These are phyloP conservation scores for Morone chrysops DNA, from an alignment of 2,113 vertebrate genomes.

Conservation along the genomic window DNA sequence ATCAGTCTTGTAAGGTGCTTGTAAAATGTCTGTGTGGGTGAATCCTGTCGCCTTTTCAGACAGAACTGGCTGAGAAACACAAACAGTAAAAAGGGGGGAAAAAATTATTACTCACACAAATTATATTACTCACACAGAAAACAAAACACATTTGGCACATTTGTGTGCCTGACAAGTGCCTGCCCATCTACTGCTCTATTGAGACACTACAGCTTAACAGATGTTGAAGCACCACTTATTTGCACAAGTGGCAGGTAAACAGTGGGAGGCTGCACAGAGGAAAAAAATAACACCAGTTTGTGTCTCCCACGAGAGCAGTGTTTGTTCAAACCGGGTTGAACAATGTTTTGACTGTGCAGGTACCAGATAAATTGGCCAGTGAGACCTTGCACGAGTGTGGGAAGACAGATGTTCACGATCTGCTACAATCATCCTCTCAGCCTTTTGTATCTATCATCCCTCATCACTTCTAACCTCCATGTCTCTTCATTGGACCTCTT, in stretches of 20 bases:
- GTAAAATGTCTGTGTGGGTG: slow-evolving; percentile 36
- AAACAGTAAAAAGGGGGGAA: slow-evolving; percentile 13
- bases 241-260: slow-evolving; percentile 79
- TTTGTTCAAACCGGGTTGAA: slow-evolving; percentile 72
- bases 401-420: slow-evolving; percentile 70
- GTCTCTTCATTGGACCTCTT: slow-evolving; percentile 18
- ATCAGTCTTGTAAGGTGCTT: slow-evolving; percentile 2
- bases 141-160: slow-evolving; percentile 45
- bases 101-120: too few species aligned
- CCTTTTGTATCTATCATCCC: slow-evolving; percentile 21
- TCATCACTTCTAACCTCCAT: slow-evolving; percentile 12
- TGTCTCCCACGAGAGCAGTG: slow-evolving; percentile 54
- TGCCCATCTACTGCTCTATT: slow-evolving; percentile 42
- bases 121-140: slow-evolving; percentile 40
- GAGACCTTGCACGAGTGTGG: slow-evolving; percentile 31
- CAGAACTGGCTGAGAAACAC: slow-evolving; percentile 19
- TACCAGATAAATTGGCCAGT: slow-evolving; percentile 70
- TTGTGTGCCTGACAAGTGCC: slow-evolving; percentile 54
- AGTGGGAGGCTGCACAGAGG: slow-evolving; percentile 58
- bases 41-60: slow-evolving; percentile 15
- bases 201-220: slow-evolving; percentile 61
- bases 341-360: slow-evolving; percentile 75
- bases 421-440: slow-evolving; percentile 18
- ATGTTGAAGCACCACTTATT: slow-evolving; percentile 74
- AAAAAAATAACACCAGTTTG: slow-evolving; percentile 68